A percentile compares a stretch with the other conserved stretches of the same genome.
These are phyloP conservation scores for Anthoscopus minutus DNA, from an alignment of 2,113 vertebrate species.

Conservation along the genomic window DNA sequence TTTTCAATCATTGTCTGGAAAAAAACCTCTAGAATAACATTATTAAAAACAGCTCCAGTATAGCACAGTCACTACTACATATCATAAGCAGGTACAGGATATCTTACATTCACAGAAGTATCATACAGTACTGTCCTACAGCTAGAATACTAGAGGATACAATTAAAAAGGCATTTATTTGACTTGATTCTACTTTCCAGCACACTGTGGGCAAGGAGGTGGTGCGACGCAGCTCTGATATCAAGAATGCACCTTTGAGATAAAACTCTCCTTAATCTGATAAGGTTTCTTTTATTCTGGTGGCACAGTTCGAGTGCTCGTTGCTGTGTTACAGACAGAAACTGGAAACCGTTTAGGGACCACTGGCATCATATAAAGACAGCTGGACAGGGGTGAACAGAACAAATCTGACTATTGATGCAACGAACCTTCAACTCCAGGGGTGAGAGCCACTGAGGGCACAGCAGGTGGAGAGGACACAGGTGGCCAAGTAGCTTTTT, in stretches of 20 bases:
- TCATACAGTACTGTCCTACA: slow-evolving; percentile 76
- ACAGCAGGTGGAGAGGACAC: neutral
- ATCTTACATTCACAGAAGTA: slow-evolving; percentile 77
- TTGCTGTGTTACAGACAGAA: slow-evolving; percentile 55
- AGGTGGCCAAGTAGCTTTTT: slow-evolving; percentile 32
- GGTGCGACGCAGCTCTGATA: slow-evolving; percentile 55
- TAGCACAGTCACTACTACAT: slow-evolving; percentile 76
- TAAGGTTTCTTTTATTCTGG: slow-evolving; percentile 23
- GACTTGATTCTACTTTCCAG: slow-evolving; percentile 75
- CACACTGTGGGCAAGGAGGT: slow-evolving; percentile 65
- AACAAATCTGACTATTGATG: slow-evolving; percentile 34
- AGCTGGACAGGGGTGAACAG: slow-evolving; percentile 39
- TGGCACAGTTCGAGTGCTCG: slow-evolving; percentile 53
- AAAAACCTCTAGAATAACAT: slow-evolving; percentile 72
- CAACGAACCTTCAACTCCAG: neutral
- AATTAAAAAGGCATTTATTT: slow-evolving; percentile 77
- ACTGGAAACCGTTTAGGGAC: slow-evolving; percentile 65
- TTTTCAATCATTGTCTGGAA: slow-evolving; percentile 73
- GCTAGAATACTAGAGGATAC: slow-evolving; percentile 75
- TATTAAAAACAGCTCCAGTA: slow-evolving; percentile 76
- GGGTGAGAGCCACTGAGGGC: neutral
- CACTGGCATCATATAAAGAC: slow-evolving; percentile 26
- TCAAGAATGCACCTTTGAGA: slow-evolving; percentile 51
- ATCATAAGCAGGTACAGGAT: slow-evolving; percentile 74
- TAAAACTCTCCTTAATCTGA: neutral